Evolutionary conservation across 2,888 invertebrate species (phyloP), one percentile per base, ranked within the genome.

Genomic region (Lithodes maja): DNA sequence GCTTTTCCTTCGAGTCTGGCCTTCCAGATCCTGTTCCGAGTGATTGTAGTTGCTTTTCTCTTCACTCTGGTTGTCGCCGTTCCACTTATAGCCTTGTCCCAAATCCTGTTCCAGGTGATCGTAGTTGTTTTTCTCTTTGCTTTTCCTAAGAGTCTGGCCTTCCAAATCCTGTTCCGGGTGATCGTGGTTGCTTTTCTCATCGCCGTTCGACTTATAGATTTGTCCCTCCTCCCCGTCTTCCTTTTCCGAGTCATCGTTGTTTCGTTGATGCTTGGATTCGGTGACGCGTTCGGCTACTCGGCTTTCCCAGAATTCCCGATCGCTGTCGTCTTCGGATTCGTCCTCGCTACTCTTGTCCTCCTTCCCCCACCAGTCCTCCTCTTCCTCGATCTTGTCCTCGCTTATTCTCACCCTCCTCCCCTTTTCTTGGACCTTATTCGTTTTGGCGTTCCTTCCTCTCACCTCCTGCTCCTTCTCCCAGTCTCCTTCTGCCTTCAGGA

Each of bases 1-100:
- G 77, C 15, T 15, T 78, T 78, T 3, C 50, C 68, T 90, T 87
- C 91, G 0, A 94, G 77, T 53, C n/a, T 7, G 9, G 78, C 61
- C 55, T 75, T 75, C 49, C 33, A 33, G 33, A 33, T 33, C 33
- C 33, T 33, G 33, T 33, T 33, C 33, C 33, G 33, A 33, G 33
- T 33, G 33, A 33, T 33, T 33, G 33, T 33, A 33, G 33, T 33
- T 33, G 33, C 0, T 33, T 33, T 75, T n/a, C 53, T 78, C 78
- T 78, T 52, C 53, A 49, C 17, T 49, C n/a, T 9, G 12, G 12
- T 17, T 1, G 49, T 1, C 12, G 3, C 3, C 12, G 75, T 75
- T 75, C 2, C 9, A 9, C 75, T 75, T 33, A 9, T 17, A 12
- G 75, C n/a, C 2, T 7, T 33, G 9, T 52, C 5, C 12, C 52